A percentile compares a stretch with the other conserved stretches of the same genome.
These are phyloP conservation scores for Machimus rusticus DNA, from an alignment of 2,888 invertebrate species.

Conservation along the genomic window DNA sequence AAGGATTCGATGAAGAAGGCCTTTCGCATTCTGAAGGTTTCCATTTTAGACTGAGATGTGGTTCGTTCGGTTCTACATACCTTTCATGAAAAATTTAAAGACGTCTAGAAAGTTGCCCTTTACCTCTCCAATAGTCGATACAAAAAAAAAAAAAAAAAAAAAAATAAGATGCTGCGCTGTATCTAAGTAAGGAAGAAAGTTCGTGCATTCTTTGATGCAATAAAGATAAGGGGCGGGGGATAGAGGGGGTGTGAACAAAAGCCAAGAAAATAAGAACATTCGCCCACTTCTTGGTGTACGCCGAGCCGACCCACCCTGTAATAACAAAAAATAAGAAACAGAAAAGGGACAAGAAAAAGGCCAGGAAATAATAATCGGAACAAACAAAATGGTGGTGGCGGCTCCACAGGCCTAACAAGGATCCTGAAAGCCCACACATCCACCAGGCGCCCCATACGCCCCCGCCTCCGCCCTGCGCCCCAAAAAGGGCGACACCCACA, in stretches of 20 bases:
- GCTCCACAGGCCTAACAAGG: not conserved
- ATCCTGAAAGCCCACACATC: not conserved
- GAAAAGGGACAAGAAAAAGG: not conserved
- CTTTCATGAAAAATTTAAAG: not conserved
- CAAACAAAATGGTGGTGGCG: slow-evolving; percentile 29
- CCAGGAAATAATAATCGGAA: slow-evolving; percentile 30
- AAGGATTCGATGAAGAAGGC: no score
- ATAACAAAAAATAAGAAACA: not conserved
- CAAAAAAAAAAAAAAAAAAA: no score
- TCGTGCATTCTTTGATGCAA: not conserved
- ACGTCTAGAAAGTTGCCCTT: not conserved
- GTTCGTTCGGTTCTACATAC: no score
- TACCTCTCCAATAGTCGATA: not conserved
- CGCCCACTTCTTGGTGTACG: not conserved
- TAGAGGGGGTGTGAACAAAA: not conserved
- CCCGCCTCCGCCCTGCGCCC: not conserved
- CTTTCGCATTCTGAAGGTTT: no score
- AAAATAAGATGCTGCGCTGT: not conserved
- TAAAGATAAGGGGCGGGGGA: not conserved
- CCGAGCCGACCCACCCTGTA: not conserved
- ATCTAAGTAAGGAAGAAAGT: not conserved
- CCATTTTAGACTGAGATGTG: no score
- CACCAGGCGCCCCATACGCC: not conserved
- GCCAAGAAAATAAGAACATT: not conserved
- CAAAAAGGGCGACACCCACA: not conserved